A percentile compares a stretch with the other conserved stretches of the same genome.
These are phyloP conservation scores for Marisa cornuarietis DNA, from an alignment of 1,140 invertebrate genomes.

Conservation along the genomic window DNA sequence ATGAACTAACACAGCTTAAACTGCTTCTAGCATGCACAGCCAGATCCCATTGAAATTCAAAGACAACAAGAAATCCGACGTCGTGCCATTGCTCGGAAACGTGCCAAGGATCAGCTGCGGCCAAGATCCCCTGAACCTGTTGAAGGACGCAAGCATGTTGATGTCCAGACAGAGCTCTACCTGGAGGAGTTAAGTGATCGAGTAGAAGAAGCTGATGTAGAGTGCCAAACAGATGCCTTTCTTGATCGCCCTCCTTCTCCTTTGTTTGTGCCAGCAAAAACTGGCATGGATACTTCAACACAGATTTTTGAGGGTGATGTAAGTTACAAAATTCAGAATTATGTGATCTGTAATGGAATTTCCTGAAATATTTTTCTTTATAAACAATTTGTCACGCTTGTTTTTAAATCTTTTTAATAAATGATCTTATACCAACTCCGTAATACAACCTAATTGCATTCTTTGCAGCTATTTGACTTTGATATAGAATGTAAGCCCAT, in stretches of 20 bases:
- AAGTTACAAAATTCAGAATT: constrained; percentile 58
- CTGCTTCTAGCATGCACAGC: constrained; percentile 57
- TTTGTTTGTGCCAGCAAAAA: constrained; percentile 79
- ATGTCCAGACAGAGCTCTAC: constrained; percentile 87
- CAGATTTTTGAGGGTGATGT: constrained; percentile 90
- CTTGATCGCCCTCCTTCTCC: constrained; percentile 80
- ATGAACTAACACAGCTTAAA: background rate
- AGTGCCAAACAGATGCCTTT: constrained; percentile 87
- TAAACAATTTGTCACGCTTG: no score
- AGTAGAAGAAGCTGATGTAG: constrained; percentile 74
- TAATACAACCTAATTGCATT: no score
- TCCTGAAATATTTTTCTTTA: no score
- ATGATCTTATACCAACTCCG: no score
- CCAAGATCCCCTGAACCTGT: constrained; percentile 69
- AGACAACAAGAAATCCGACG: constrained; percentile 63
- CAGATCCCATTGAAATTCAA: constrained; percentile 66
- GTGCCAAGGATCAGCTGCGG: constrained; percentile 64
- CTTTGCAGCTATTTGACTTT: constrained; percentile 75
- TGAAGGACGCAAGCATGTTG: constrained; percentile 81
- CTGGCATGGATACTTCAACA: constrained; percentile 81
- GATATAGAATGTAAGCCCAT: constrained; percentile 88
- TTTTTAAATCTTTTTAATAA: no score
- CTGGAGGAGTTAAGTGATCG: constrained; percentile 79
- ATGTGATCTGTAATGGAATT: background rate
- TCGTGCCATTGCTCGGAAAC: constrained; percentile 62